phyloP scores from a whole-genome alignment of 2,113 vertebrate species.

The Dunckerocampus dactyliophorus region DNA sequence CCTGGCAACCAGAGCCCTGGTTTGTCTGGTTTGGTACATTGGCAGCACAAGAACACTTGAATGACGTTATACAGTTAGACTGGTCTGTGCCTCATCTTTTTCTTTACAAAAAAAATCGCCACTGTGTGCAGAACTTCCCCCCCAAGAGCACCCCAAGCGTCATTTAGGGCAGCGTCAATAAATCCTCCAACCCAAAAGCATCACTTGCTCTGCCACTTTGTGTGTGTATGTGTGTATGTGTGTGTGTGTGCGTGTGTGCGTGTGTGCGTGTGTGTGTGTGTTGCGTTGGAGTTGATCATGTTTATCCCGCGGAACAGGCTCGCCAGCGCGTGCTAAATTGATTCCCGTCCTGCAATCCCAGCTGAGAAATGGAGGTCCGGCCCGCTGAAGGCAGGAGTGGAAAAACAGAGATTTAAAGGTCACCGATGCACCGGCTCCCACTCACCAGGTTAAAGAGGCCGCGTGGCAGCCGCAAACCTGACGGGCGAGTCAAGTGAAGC shows the following conservation, averaged over 20 bases:
- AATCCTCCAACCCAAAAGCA: background rate
- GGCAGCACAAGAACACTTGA: too few relatives aligned
- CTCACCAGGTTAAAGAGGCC: conserved; percentile 39
- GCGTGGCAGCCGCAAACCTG: conserved; percentile 41
- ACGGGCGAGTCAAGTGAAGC: conserved; percentile 40
- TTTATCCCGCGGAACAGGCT: conserved; percentile 45
- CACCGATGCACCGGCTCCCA: conserved; percentile 43
- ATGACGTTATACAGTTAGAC: too few relatives aligned
- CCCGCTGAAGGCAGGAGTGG: conserved; percentile 34
- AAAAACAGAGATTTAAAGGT: conserved; percentile 61
- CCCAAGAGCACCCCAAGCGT: background rate
- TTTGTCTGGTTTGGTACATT: too few relatives aligned
- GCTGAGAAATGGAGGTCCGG: conserved; percentile 38
- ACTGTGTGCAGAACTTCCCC: background rate
- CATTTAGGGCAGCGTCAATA: background rate
- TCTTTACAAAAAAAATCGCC: too few relatives aligned
- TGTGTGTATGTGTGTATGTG: background rate
- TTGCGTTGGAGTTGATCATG: conserved; percentile 6
- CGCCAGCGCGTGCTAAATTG: conserved; percentile 44
- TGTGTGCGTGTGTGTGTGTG: background rate
- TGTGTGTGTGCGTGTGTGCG: background rate
- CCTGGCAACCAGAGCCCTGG: too few relatives aligned
- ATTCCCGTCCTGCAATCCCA: conserved; percentile 48
- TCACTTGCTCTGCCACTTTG: conserved; percentile 55
- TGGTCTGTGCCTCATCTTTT: too few relatives aligned